phyloP scores from a whole-genome alignment of 2,888 invertebrate species.

The Drosophila hamatofila region DNA sequence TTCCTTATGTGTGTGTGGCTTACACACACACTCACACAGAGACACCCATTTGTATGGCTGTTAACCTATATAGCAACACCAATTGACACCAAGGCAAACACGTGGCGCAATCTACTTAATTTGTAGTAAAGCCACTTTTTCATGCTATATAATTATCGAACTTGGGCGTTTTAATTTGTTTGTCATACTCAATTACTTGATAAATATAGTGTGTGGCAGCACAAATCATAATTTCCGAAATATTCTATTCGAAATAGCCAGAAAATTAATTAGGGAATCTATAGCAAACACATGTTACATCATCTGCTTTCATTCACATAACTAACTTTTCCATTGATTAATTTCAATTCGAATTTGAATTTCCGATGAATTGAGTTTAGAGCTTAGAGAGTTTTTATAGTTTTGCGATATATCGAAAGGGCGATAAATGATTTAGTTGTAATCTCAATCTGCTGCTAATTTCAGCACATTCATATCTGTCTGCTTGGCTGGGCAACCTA shows the following conservation, averaged over 20 bases:
- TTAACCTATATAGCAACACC: slow-evolving; percentile 1
- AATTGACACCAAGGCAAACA: slow-evolving; percentile 30
- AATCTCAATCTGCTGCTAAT: not conserved
- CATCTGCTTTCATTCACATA: slow-evolving; percentile 5
- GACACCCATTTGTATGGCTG: not conserved
- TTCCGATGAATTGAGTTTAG: not conserved
- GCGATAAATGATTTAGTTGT: too few relatives aligned
- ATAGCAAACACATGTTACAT: not conserved
- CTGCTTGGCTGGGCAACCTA: slow-evolving; percentile 5
- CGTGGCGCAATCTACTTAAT: slow-evolving; percentile 21
- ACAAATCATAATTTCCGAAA: not conserved
- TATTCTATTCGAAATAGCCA: not conserved
- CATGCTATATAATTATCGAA: slow-evolving; percentile 23
- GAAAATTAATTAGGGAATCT: not conserved
- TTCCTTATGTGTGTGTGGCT: slow-evolving; percentile 1
- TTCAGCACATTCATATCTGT: slow-evolving; percentile 1
- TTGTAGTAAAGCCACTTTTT: slow-evolving; percentile 1
- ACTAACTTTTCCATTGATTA: not conserved
- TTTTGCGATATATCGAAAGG: not conserved
- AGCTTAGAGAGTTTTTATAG: not conserved
- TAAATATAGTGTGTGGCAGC: slow-evolving; percentile 9
- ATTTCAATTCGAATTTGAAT: not conserved
- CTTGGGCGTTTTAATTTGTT: slow-evolving; percentile 19
- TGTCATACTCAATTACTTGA: slow-evolving; percentile 20
- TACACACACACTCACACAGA: not conserved